These are phyloP conservation scores for Thecophora atra DNA, from an alignment of 2,888 invertebrate species.

Conservation along the genomic window DNA sequence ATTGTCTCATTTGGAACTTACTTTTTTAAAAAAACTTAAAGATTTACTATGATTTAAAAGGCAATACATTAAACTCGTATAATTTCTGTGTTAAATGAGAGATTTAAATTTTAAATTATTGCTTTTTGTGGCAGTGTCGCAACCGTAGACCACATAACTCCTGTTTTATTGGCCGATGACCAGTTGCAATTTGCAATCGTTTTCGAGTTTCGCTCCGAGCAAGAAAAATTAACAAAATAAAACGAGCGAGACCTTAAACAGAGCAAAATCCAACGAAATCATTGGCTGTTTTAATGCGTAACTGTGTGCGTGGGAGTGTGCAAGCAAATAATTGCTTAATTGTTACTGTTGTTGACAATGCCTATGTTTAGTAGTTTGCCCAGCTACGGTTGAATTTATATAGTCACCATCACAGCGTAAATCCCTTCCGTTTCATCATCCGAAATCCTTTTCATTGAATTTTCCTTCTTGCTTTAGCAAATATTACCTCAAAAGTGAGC, in stretches of 20 bases:
- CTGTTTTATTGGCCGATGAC: background rate
- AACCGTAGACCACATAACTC: background rate
- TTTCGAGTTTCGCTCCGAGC: background rate
- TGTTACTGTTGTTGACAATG: conserved; percentile 10
- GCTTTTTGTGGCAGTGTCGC: background rate
- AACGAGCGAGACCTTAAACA: background rate
- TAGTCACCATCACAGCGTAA: no score
- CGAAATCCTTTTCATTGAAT: no score
- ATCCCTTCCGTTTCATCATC: no score
- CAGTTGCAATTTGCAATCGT: background rate
- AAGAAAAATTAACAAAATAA: background rate
- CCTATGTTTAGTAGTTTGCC: background rate
- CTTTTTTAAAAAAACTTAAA: no score
- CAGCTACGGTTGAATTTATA: no score
- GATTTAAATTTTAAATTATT: background rate
- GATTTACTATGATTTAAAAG: background rate
- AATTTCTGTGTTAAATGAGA: background rate
- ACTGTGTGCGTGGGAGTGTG: no score
- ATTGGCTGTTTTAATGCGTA: background rate
- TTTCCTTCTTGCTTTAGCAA: no score
- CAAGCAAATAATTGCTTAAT: conserved; percentile 7
- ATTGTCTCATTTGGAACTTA: no score
- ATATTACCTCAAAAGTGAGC: no score
- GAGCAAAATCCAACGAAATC: background rate
- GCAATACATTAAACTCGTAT: background rate